Evolutionary conservation across 2,113 vertebrate genomes (phyloP).

Genomic region (Mormyrus lacerda): DNA sequence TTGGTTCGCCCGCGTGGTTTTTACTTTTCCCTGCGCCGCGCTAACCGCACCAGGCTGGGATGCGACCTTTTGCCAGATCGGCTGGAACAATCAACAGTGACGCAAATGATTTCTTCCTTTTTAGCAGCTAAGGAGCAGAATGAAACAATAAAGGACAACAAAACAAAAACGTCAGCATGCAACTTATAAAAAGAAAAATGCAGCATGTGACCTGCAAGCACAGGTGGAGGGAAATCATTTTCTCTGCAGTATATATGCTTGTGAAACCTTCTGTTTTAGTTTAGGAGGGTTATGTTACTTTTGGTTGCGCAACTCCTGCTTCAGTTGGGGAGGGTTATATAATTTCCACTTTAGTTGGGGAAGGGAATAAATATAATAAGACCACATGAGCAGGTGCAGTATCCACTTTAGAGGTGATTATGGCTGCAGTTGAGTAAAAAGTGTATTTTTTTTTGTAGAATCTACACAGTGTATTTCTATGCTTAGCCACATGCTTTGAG

Average conservation of each 20-base stretch:
- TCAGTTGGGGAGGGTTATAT: not conserved
- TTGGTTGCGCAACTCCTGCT: not conserved
- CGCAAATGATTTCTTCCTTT: not conserved
- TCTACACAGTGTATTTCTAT: not conserved
- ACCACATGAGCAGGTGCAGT: not conserved
- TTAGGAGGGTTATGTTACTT: not conserved
- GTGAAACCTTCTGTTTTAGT: not conserved
- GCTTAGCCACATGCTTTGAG: not conserved
- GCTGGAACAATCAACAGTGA: not conserved
- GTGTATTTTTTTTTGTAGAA: not conserved
- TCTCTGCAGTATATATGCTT: not conserved
- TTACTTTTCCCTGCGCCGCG: not conserved
- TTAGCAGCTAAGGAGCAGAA: not conserved
- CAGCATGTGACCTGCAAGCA: not conserved
- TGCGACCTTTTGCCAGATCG: not conserved
- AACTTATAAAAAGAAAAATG: not conserved
- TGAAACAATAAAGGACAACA: not conserved
- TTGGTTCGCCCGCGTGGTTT: not conserved
- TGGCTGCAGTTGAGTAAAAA: not conserved
- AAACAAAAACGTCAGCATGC: not conserved
- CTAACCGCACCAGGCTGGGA: not conserved
- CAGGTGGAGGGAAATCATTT: not conserved
- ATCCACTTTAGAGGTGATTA: not conserved
- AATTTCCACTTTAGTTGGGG: not conserved
- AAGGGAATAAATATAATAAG: not conserved